phyloP scores from a whole-genome alignment of 2,888 invertebrate species.

The Ormyrus thymus region DNA sequence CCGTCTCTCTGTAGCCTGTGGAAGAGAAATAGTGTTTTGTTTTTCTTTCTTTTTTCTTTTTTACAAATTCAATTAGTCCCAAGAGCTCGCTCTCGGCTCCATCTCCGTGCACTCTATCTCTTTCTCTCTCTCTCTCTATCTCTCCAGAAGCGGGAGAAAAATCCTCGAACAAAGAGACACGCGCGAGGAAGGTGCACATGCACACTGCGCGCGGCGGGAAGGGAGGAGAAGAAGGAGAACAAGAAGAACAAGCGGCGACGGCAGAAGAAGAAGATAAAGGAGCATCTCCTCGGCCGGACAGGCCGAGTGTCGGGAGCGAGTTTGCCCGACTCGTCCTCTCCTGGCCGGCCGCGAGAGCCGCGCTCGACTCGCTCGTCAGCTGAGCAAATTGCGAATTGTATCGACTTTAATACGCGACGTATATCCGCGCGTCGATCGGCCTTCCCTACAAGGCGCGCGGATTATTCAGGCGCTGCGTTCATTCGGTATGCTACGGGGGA shows the following conservation, averaged over 20 bases:
- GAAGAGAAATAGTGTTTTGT: constrained; percentile 28
- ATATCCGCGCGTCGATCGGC: constrained; percentile 3
- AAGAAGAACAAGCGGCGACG: neutral
- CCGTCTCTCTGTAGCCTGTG: constrained; percentile 91
- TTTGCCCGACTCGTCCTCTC: neutral
- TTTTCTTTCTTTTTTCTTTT: too few species aligned
- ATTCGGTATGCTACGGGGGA: constrained; percentile 1
- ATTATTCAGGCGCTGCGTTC: constrained; percentile 40
- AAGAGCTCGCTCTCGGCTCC: too few species aligned
- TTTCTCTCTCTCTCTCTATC: too few species aligned
- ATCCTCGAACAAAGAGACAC: constrained; percentile 39
- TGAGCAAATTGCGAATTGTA: constrained; percentile 65
- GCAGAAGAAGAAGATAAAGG: constrained; percentile 55
- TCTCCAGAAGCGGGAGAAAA: constrained; percentile 25
- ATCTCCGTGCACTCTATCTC: too few species aligned
- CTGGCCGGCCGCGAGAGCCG: neutral
- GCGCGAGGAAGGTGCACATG: neutral
- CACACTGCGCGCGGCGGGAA: neutral
- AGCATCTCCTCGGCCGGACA: constrained; percentile 33
- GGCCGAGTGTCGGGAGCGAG: constrained; percentile 35
- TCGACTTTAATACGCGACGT: constrained; percentile 19
- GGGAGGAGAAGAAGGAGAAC: neutral
- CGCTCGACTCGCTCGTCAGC: constrained; percentile 54
- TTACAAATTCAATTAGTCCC: too few species aligned
- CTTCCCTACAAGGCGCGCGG: constrained; percentile 38